Percentiles rank a stretch among this genome's conserved stretches.
Evolutionary conservation across 2,797 vertebrate genomes (phyloP).

Genomic region (Malacoctenus gilli): DNA sequence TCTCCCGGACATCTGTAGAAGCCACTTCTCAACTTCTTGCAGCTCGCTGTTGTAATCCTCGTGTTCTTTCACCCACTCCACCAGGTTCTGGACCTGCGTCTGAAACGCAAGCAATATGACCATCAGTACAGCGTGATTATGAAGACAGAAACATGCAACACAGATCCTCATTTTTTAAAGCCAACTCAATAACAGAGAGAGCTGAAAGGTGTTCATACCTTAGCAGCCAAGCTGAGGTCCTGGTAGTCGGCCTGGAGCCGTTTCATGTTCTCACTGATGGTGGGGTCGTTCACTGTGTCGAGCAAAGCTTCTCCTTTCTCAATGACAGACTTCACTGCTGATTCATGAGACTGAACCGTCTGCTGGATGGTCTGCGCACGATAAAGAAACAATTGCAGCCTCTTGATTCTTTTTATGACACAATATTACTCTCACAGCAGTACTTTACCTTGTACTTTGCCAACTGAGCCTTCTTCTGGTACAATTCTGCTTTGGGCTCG

Average conservation of each 20-base stretch:
- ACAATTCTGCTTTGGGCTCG: constrained; percentile 94
- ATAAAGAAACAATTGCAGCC: too few relatives aligned
- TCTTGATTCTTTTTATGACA: too few relatives aligned
- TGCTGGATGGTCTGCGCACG: constrained; percentile 90
- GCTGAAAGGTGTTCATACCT: constrained; percentile 74
- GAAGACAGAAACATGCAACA: too few relatives aligned
- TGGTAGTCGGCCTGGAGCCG: constrained; percentile 87
- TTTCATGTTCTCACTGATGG: constrained; percentile 85
- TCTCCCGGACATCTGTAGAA: constrained; percentile 93
- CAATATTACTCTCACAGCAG: not conserved
- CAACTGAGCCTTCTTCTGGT: constrained; percentile 96
- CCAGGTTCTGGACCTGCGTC: constrained; percentile 85
- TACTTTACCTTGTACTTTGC: constrained; percentile 91
- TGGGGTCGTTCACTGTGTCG: constrained; percentile 79
- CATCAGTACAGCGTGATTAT: too few relatives aligned
- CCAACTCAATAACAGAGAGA: too few relatives aligned
- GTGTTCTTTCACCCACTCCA: constrained; percentile 90
- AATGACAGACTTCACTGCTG: constrained; percentile 87
- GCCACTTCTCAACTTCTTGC: constrained; percentile 95
- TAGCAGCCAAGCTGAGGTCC: constrained; percentile 82
- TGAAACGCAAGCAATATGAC: constrained; percentile 68
- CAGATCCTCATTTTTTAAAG: too few relatives aligned
- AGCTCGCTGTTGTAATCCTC: constrained; percentile 91
- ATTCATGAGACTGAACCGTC: constrained; percentile 89
- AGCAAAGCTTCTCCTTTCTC: constrained; percentile 91